Conservation (phyloP, 1,140 invertebrate species). For the Scylla paramamosain region DNA sequence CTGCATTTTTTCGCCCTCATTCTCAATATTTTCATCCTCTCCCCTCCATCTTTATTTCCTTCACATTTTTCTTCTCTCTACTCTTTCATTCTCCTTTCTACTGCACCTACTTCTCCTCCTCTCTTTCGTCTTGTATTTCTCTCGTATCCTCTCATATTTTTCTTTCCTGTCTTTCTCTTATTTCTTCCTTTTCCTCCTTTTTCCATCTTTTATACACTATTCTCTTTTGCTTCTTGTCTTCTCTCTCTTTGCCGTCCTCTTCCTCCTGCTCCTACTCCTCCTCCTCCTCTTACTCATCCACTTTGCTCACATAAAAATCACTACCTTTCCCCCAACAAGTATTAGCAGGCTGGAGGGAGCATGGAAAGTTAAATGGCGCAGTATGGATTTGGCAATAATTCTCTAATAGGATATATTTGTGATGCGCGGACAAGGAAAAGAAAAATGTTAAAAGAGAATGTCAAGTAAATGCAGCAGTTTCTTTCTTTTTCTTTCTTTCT, state of each 20-base stretch:
- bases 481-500: no score
- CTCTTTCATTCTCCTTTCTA: neutral
- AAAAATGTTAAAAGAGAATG: no score
- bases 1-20: neutral
- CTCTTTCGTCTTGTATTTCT: neutral
- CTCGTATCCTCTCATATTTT: neutral
- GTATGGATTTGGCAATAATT: no score
- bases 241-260: neutral
- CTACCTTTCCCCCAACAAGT: no score
- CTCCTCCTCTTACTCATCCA: neutral
- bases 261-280: neutral
- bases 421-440: no score
- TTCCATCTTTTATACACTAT: neutral
- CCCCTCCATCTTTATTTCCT: neutral
- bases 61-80: neutral
- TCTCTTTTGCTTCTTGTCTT: neutral
- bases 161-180: neutral
- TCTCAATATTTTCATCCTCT: neutral
- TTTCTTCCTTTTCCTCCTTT: neutral
- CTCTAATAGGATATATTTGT: no score
- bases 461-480: no score
- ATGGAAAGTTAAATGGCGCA: no score
- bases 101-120: neutral
- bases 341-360: no score
- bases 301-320: neutral